Evolutionary conservation across 2,888 invertebrate genomes (phyloP), one percentile per base, ranked within the genome.

Genomic region (Cyrtodaria siliqua): DNA sequence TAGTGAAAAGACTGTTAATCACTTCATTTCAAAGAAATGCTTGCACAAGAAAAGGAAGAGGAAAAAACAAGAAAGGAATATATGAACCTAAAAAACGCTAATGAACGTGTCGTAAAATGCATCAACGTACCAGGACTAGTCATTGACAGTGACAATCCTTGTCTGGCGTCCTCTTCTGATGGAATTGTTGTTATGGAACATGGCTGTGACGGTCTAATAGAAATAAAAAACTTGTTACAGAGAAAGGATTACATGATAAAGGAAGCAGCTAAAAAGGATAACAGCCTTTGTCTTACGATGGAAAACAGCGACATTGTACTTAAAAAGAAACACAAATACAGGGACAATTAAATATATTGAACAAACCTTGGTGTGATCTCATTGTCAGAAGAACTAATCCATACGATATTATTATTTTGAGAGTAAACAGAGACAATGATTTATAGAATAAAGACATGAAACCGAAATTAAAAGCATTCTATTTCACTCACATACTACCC

Each of bases 121-220:
- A 29, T 14, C 1, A 53, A 50, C 42, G 79, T 70, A 23, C 47
- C 68, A 3, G 33, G 67, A 1, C 55, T 74, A 14, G n/a, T n/a
- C n/a, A n/a, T n/a, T n/a, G n/a, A n/a, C n/a, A n/a, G n/a, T n/a
- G n/a, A n/a, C n/a, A n/a, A 55, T 6, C 55, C 55, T 20, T 79
- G 40, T 52, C 52, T 75, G 2, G 79, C 59, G 18, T 47, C 29
- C 2, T 70, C 69, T 56, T 68, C 74, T 20, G 74, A 74, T 71
- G 71, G 79, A 14, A 70, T 79, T 0, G 26, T 20, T 23, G 26
- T 29, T n/a, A 61, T 47, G 55, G 24, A 40, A 4, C 12, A 44
- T 0, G 50, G 33, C 42, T 8, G 18, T 42, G 61, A 56, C 18
- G n/a, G 20, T 8, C 26, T 59, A 14, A 59, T 3, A n/a, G n/a